Evolutionary conservation across 2,888 invertebrate species (phyloP).

Genomic region (Machimus rusticus): DNA sequence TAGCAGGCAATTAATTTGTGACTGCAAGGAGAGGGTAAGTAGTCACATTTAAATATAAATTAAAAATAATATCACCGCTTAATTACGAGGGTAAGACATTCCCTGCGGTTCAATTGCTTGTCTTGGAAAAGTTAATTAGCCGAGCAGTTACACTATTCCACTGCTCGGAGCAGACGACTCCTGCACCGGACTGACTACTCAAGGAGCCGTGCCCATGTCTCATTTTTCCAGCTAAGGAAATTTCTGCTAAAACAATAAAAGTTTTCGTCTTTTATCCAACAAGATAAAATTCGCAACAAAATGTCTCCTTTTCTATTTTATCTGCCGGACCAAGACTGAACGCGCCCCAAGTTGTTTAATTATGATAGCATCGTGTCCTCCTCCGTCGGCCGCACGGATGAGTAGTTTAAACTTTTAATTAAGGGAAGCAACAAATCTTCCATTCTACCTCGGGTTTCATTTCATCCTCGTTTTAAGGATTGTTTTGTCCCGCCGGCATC

Average conservation of each 20-base stretch:
- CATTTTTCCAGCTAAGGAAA: conserved; percentile 13
- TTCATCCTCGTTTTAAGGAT: conserved; percentile 25
- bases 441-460: not conserved
- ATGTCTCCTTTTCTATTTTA: conserved; percentile 12
- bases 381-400: conserved; percentile 23
- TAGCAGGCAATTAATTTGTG: not conserved
- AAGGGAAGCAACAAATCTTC: conserved; percentile 36
- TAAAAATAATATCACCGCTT: not conserved
- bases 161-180: not conserved
- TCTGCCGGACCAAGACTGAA: not conserved
- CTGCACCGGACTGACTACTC: not conserved
- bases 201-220: not conserved
- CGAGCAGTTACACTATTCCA: not conserved
- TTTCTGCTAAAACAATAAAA: conserved; percentile 35
- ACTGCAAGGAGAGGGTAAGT: not conserved
- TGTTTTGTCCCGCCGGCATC: conserved; percentile 17
- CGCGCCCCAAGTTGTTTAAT: conserved; percentile 40
- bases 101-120: not conserved
- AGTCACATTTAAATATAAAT: not conserved
- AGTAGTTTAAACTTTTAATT: conserved; percentile 44
- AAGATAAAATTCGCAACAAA: conserved; percentile 33
- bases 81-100: not conserved
- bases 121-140: not conserved
- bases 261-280: conserved; percentile 32
- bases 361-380: conserved; percentile 27